phyloP scores from a whole-genome alignment of 1,140 invertebrate species.

The Euura lappo region DNA sequence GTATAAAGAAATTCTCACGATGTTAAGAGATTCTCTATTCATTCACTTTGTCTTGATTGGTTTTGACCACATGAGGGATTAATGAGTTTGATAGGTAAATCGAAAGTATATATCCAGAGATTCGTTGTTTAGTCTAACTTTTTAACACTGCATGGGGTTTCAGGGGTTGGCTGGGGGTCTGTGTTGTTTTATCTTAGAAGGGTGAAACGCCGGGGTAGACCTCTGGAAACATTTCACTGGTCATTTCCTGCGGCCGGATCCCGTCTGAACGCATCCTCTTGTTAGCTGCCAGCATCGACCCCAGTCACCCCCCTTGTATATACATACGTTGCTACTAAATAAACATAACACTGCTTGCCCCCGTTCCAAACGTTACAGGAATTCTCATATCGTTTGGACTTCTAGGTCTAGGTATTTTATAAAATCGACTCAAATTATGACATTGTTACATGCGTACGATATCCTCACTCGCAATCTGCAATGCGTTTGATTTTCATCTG shows the following conservation, averaged over 20 bases:
- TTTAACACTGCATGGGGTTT: background rate
- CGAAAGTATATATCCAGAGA: too few species aligned
- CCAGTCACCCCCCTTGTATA: background rate
- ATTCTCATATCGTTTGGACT: background rate
- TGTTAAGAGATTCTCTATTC: too few species aligned
- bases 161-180: conserved; percentile 1
- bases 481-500: background rate
- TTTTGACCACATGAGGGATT: too few species aligned
- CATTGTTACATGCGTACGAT: too few species aligned
- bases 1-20: too few species aligned
- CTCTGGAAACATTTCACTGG: conserved; percentile 4
- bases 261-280: conserved; percentile 6
- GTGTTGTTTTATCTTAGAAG: conserved; percentile 4
- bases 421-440: too few species aligned
- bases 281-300: background rate
- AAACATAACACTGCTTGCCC: background rate
- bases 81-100: too few species aligned
- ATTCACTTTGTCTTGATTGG: too few species aligned
- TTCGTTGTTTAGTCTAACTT: background rate
- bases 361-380: background rate
- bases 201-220: background rate
- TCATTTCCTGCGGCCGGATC: conserved; percentile 6
- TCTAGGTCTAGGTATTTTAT: too few species aligned
- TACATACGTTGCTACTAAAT: conserved; percentile 2
- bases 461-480: background rate